phyloP scores from a whole-genome alignment of 2,113 vertebrate genomes.

The Phylloscopus whistleri region DNA sequence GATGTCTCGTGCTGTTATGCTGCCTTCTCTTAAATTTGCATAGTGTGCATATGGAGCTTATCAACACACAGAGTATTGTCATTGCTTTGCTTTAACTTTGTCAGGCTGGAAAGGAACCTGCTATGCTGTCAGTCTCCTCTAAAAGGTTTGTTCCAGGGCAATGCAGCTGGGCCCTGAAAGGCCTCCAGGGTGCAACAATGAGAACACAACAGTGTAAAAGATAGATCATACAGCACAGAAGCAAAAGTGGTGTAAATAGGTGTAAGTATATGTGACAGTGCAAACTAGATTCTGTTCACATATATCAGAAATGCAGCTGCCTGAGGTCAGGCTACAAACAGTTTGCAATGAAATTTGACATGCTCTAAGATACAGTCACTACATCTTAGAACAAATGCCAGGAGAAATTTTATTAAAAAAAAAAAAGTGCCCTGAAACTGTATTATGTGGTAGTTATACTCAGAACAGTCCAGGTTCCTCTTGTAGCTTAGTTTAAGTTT shows the following conservation, averaged over 20 bases:
- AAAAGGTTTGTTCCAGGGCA: not conserved
- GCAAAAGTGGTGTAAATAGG: not conserved
- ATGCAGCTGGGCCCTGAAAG: not conserved
- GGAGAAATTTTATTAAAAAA: not conserved
- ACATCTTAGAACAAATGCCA: not conserved
- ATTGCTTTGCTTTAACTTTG: not conserved
- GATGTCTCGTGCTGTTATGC: not conserved
- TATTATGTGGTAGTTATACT: not conserved
- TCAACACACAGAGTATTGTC: not conserved
- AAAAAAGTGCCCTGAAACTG: not conserved
- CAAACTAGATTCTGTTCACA: not conserved
- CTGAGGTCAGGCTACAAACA: constrained; percentile 9
- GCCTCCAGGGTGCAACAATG: not conserved
- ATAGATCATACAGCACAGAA: not conserved
- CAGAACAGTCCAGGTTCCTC: not conserved
- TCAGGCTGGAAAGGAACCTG: not conserved
- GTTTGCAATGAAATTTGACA: not conserved
- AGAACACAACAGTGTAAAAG: not conserved
- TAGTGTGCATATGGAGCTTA: not conserved
- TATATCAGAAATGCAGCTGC: not conserved
- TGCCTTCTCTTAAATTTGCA: not conserved
- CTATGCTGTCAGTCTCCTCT: not conserved
- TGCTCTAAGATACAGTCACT: not conserved
- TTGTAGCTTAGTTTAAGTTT: not conserved
- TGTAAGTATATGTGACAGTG: not conserved